Conservation (phyloP, 1,140 invertebrate species). For the Drosophila parvula region DNA sequence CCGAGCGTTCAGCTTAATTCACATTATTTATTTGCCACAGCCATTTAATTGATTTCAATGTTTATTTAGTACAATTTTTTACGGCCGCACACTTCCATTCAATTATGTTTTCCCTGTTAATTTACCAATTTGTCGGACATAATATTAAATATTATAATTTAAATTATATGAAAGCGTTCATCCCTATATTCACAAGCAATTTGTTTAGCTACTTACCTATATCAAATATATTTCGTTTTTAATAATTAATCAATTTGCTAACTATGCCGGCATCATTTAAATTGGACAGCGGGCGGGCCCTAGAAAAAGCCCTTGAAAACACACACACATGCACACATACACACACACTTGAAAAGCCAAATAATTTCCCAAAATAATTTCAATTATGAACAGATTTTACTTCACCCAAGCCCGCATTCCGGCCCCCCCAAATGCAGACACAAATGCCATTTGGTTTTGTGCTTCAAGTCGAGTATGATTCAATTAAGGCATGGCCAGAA, state of each 20-base stretch:
- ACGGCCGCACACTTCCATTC: conserved; percentile 24
- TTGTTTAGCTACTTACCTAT: conserved; percentile 45
- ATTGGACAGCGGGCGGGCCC: conserved; percentile 15
- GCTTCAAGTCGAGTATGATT: conserved; percentile 68
- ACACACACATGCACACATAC: neutral
- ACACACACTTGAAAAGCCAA: conserved; percentile 40
- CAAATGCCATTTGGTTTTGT: conserved; percentile 55
- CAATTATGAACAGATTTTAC: conserved; percentile 68
- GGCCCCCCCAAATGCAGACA: conserved; percentile 24
- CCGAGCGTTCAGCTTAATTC: conserved; percentile 36
- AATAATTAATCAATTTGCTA: conserved; percentile 53
- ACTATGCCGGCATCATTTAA: conserved; percentile 42
- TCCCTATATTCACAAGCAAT: conserved; percentile 41
- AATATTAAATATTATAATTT: conserved; percentile 58
- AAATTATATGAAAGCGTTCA: conserved; percentile 31
- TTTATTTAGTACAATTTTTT: conserved; percentile 40
- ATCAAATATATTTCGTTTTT: conserved; percentile 11
- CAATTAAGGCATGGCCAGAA: conserved; percentile 57
- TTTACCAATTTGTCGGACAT: conserved; percentile 55
- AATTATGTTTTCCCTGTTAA: conserved; percentile 55
- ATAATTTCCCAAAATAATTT: conserved; percentile 72
- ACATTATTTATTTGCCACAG: conserved; percentile 56
- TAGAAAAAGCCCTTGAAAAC: conserved; percentile 35
- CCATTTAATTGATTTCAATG: conserved; percentile 67
- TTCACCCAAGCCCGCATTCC: neutral